A percentile compares a stretch with the other conserved stretches of the same genome.
These are phyloP conservation scores for Tauraco hartlaubi DNA, from an alignment of 2,797 vertebrate species.

Conservation along the genomic window DNA sequence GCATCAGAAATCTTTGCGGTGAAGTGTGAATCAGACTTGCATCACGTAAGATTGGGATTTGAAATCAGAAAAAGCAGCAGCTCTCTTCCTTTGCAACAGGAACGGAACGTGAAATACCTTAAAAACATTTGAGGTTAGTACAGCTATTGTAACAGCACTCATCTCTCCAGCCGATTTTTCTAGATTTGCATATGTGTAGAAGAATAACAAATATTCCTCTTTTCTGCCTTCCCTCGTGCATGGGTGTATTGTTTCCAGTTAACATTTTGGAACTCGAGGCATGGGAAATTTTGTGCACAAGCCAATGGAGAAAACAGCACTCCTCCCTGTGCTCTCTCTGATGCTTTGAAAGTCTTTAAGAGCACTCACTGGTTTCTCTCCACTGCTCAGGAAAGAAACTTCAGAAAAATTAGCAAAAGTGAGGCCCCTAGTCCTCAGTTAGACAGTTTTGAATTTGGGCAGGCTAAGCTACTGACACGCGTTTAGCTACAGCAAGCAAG, in stretches of 20 bases:
- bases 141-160: background rate
- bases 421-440: background rate
- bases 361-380: background rate
- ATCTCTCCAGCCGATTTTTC: background rate
- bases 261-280: background rate
- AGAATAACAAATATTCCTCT: background rate
- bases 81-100: background rate
- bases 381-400: background rate
- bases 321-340: background rate
- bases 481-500: rapidly evolving
- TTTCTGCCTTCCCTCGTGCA: background rate
- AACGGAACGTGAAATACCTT: background rate
- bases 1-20: background rate
- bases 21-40: background rate
- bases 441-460: background rate
- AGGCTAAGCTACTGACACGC: rapidly evolving
- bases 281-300: background rate
- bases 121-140: background rate
- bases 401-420: background rate
- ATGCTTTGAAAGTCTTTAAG: background rate
- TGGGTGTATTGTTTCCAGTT: background rate
- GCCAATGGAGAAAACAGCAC: background rate
- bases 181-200: background rate
- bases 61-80: background rate
- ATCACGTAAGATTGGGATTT: background rate